Percentiles rank a stretch among this genome's conserved stretches.
Conservation (phyloP, 2,113 vertebrate genomes). For the Pagrus major region DNA sequence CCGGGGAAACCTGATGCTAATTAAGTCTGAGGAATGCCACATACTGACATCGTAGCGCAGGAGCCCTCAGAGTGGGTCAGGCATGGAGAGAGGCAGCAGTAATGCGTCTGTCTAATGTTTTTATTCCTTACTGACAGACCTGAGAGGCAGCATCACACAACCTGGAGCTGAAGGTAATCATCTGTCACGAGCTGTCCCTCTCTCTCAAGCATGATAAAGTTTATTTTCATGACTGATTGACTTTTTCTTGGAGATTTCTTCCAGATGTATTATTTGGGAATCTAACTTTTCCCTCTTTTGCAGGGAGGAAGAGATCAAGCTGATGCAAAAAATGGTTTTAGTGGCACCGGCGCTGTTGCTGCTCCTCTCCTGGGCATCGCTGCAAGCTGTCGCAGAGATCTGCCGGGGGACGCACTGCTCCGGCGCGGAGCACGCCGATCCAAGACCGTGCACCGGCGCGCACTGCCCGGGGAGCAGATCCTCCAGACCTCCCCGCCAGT, state of each 20-base stretch:
- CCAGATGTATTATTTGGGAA: not conserved
- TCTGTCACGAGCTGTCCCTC: not conserved
- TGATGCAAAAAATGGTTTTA: slow-evolving; percentile 69
- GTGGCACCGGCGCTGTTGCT: slow-evolving; percentile 58
- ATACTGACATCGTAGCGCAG: slow-evolving; percentile 71
- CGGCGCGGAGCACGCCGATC: slow-evolving; percentile 64
- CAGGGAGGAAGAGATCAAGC: slow-evolving; percentile 6
- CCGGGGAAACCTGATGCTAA: slow-evolving; percentile 87
- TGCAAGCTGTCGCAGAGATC: slow-evolving; percentile 65
- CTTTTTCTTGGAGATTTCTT: not conserved
- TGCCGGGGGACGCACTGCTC: slow-evolving; percentile 80
- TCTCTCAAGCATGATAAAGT: slow-evolving; percentile 20
- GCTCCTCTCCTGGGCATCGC: slow-evolving; percentile 52
- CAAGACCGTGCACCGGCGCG: slow-evolving; percentile 80
- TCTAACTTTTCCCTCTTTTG: slow-evolving; percentile 16
- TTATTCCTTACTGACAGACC: slow-evolving; percentile 65
- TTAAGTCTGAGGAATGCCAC: slow-evolving; percentile 84
- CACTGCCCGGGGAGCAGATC: slow-evolving; percentile 78
- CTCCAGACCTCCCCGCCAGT: slow-evolving; percentile 74
- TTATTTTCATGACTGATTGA: slow-evolving; percentile 6
- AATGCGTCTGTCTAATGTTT: slow-evolving; percentile 60
- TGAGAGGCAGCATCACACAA: slow-evolving; percentile 32
- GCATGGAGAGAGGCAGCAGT: slow-evolving; percentile 54
- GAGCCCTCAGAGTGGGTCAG: slow-evolving; percentile 66
- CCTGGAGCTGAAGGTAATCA: slow-evolving; percentile 63